These are phyloP conservation scores for Ctenicera cuprea DNA, from an alignment of 2,888 invertebrate species.

Conservation along the genomic window DNA sequence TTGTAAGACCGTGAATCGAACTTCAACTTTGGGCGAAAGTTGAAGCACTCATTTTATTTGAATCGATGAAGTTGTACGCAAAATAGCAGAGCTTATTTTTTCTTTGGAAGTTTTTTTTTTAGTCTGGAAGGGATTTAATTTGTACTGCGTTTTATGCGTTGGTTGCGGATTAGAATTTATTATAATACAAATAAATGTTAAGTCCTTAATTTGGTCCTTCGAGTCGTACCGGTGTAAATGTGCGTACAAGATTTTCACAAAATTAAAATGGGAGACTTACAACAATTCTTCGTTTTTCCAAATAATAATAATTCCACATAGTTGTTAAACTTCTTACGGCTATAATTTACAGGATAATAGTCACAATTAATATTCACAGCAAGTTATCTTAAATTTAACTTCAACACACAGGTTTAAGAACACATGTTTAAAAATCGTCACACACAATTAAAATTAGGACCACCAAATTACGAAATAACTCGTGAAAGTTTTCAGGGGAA, in stretches of 20 bases:
- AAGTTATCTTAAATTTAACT: slow-evolving; percentile 6
- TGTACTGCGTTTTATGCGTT: too few relatives aligned
- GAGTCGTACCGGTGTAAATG: too few relatives aligned
- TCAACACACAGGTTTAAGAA: slow-evolving; percentile 5
- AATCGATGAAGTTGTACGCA: slow-evolving; percentile 16
- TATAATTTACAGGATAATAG: slow-evolving; percentile 37
- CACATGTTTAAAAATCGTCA: slow-evolving; percentile 10
- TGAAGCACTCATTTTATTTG: slow-evolving; percentile 24
- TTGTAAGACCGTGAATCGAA: not conserved
- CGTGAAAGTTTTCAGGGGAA: slow-evolving; percentile 13
- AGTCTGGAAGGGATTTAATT: not conserved
- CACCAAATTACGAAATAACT: not conserved
- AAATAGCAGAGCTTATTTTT: not conserved
- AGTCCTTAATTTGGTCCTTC: too few relatives aligned
- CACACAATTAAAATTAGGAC: slow-evolving; percentile 6
- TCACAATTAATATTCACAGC: slow-evolving; percentile 33
- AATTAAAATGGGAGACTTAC: slow-evolving; percentile 36
- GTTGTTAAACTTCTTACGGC: slow-evolving; percentile 18
- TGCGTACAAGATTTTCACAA: too few relatives aligned
- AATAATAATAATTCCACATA: slow-evolving; percentile 41
- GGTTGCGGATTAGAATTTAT: too few relatives aligned
- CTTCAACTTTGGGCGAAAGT: slow-evolving; percentile 20
- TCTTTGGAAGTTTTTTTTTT: not conserved
- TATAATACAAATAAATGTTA: too few relatives aligned
- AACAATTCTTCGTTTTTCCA: slow-evolving; percentile 32